phyloP scores from a whole-genome alignment of 1,140 invertebrate genomes.

The Penaeus indicus region DNA sequence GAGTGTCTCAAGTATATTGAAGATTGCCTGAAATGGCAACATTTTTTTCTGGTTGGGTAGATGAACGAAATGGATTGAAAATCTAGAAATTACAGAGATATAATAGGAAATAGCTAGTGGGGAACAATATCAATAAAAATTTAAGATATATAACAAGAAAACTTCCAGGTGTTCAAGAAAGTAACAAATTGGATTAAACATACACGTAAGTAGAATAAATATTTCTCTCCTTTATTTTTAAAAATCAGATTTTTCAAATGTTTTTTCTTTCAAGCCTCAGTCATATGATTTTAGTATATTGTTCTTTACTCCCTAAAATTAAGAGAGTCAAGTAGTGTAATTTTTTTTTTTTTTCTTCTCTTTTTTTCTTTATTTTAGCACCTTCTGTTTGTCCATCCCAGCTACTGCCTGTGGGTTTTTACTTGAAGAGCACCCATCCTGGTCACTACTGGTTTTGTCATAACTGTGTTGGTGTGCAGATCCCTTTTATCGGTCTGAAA shows the following conservation, averaged over 20 bases:
- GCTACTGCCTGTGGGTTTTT: conserved; percentile 56
- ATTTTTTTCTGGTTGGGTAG: conserved; percentile 60
- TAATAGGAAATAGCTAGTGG: conserved; percentile 60
- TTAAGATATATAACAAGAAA: conserved; percentile 39
- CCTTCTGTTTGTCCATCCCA: neutral
- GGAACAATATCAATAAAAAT: conserved; percentile 51
- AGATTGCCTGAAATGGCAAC: conserved; percentile 23
- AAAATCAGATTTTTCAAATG: no score
- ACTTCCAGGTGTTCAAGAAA: conserved; percentile 54
- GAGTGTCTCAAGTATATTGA: conserved; percentile 51
- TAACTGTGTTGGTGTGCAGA: conserved; percentile 37
- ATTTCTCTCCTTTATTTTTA: neutral
- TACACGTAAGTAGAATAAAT: conserved; percentile 30
- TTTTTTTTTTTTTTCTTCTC: neutral
- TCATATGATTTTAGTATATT: no score
- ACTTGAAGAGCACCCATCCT: conserved; percentile 43
- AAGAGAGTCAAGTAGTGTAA: neutral
- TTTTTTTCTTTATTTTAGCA: neutral
- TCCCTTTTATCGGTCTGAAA: conserved; percentile 53
- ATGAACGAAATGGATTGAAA: conserved; percentile 55
- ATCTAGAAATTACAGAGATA: conserved; percentile 47
- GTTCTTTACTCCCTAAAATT: no score
- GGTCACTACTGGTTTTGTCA: conserved; percentile 57
- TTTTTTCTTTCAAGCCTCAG: neutral
- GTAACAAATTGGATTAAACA: conserved; percentile 60